A percentile compares a stretch with the other conserved stretches of the same genome.
These are phyloP conservation scores for Amblyteles armatorius DNA, from an alignment of 2,888 invertebrate species.

Conservation along the genomic window DNA sequence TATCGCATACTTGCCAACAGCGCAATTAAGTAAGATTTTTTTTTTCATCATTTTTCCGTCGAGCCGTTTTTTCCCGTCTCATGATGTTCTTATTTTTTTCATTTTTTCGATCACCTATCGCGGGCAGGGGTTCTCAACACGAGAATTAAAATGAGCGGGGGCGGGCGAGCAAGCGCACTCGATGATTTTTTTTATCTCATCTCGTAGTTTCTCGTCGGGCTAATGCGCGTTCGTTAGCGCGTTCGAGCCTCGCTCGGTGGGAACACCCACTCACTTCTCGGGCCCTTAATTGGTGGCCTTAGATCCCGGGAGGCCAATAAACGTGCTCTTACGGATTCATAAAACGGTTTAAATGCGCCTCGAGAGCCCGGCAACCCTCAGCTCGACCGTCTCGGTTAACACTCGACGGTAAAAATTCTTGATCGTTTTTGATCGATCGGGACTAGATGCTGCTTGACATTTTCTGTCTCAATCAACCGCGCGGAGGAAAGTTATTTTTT, in stretches of 20 bases:
- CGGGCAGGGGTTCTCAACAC: constrained; percentile 42
- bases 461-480: constrained; percentile 4
- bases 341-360: constrained; percentile 67
- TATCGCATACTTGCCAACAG: not conserved
- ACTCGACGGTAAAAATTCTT: constrained; percentile 25
- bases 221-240: constrained; percentile 67
- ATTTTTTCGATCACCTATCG: constrained; percentile 50
- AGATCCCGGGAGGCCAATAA: constrained; percentile 67
- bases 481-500: not conserved
- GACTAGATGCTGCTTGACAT: constrained; percentile 20
- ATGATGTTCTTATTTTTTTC: constrained; percentile 23
- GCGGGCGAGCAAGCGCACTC: constrained; percentile 1
- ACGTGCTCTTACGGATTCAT: constrained; percentile 69
- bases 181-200: constrained; percentile 66
- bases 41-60: constrained; percentile 29
- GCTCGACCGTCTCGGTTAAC: constrained; percentile 1
- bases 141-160: not conserved
- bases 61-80: not conserved
- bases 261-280: constrained; percentile 69
- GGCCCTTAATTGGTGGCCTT: constrained; percentile 68
- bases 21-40: not conserved
- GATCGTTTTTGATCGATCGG: constrained; percentile 34
- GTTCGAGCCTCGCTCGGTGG: constrained; percentile 33
- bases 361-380: constrained; percentile 46
- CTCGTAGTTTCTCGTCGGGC: constrained; percentile 60